Base-by-base conservation (phyloP, 2,888 invertebrate genomes). In the Cheilosia vulpina region DNA sequence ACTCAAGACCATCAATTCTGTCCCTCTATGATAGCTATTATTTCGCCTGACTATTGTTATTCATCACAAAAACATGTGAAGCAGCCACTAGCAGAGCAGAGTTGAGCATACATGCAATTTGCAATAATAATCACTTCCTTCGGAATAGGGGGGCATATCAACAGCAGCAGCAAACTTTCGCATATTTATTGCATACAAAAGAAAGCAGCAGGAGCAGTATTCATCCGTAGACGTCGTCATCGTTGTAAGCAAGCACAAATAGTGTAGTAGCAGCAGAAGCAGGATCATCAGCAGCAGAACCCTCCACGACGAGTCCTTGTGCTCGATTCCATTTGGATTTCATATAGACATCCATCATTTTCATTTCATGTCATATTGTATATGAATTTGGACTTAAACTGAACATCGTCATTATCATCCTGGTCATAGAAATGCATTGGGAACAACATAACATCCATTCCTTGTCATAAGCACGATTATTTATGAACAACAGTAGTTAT, bases 401-500 rank as follows among this genome's bases (percentile, higher is more conserved):
- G 80, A 84, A 71, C 75, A 84, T 84, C 80, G 62, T 84, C 68
- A 69, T 84, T 80, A 84, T 84, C 65, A 45, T 84, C 53, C 75
- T 80, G 80, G 80, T 81, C 76, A 81, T 77, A 76, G 81, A 71
- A 81, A 80, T 85, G 76, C 69, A 80, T 76, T 65, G 62, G 72
- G 53, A 66, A 68, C 81, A 75, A 58, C 76, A 72, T 60, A 85
- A 81, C 85, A 85, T 81, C 62, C 50, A 85, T 81, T 85, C 47
- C 76, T 73, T 85, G 85, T 81, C 85, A 85, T 76, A 72, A 85
- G 84, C 76, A 85, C 55, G 76, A 76, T 81, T 85, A 81, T 81
- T 81, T 81, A 85, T 81, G 85, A 85, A 85, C 53, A 73, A 69
- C 47, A 62, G 80, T 66, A 71, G 80, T 80, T 85, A 80, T 72